These are phyloP conservation scores for Glaucopsyche alexis DNA, from an alignment of 2,888 invertebrate species.

Conservation along the genomic window DNA sequence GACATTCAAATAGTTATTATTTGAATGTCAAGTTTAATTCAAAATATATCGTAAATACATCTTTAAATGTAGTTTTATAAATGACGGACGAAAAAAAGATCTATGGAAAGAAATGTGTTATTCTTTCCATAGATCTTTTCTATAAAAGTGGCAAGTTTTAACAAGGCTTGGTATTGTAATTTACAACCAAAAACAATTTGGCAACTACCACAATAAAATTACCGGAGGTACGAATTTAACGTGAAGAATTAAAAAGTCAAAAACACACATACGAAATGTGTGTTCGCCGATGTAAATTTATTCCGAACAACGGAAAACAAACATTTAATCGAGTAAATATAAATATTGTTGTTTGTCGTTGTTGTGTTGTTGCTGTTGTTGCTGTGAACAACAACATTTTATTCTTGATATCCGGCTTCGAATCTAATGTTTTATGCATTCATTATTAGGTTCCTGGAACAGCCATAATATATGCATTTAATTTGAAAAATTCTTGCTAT, in stretches of 20 bases:
- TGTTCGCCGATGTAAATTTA: conserved; percentile 26
- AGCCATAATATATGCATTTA: background rate
- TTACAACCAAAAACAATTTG: no score
- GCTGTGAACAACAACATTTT: conserved; percentile 9
- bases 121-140: no score
- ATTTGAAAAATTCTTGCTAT: background rate
- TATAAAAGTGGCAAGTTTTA: no score
- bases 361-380: conserved; percentile 18
- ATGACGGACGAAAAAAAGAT: no score
- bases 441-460: background rate
- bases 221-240: background rate
- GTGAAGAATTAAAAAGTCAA: conserved; percentile 8
- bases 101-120: no score
- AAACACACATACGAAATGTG: background rate
- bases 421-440: conserved; percentile 18
- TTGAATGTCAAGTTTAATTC: no score
- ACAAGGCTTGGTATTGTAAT: no score
- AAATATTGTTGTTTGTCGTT: conserved; percentile 24
- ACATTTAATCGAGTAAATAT: conserved; percentile 15
- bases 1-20: no score
- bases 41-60: no score
- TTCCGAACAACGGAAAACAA: conserved; percentile 16
- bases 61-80: no score
- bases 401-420: conserved; percentile 12
- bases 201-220: background rate